phyloP scores from a whole-genome alignment of 2,113 vertebrate species.

The Hippopotamus amphibius region DNA sequence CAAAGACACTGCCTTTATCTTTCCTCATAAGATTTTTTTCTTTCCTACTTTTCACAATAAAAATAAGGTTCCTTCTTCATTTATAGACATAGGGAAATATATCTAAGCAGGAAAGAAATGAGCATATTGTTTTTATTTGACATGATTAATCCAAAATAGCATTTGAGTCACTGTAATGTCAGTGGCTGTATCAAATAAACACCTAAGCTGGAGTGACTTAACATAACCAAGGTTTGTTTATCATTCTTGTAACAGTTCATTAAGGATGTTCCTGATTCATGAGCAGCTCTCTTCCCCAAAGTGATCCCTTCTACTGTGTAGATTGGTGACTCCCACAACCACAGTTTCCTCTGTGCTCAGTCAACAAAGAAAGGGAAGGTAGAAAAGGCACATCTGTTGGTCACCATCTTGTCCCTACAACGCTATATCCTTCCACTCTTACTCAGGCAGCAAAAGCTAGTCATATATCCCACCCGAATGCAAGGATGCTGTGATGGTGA shows the following conservation, averaged over 20 bases:
- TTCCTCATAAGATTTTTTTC: background rate
- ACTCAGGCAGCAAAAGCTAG: background rate
- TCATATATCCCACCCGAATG: background rate
- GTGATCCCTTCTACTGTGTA: background rate
- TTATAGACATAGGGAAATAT: background rate
- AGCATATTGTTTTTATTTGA: conserved; percentile 42
- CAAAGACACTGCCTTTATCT: background rate
- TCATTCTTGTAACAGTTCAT: background rate
- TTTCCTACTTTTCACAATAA: background rate
- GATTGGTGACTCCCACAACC: background rate
- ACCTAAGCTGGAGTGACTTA: background rate
- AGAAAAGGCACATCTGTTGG: background rate
- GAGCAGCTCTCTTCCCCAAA: background rate
- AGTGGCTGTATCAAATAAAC: background rate
- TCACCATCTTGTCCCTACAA: background rate
- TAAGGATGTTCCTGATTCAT: background rate
- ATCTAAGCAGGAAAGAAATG: background rate
- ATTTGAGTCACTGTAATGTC: conserved; percentile 5
- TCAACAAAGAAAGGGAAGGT: background rate
- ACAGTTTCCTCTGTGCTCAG: background rate
- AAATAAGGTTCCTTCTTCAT: conserved; percentile 45
- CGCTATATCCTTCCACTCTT: background rate
- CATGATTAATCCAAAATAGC: conserved; percentile 50
- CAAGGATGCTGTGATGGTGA: background rate
- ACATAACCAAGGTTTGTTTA: background rate